A percentile compares a stretch with the other conserved stretches of the same genome.
Conservation (phyloP, 2,797 vertebrate species). For the Neosalanx taihuensis region DNA sequence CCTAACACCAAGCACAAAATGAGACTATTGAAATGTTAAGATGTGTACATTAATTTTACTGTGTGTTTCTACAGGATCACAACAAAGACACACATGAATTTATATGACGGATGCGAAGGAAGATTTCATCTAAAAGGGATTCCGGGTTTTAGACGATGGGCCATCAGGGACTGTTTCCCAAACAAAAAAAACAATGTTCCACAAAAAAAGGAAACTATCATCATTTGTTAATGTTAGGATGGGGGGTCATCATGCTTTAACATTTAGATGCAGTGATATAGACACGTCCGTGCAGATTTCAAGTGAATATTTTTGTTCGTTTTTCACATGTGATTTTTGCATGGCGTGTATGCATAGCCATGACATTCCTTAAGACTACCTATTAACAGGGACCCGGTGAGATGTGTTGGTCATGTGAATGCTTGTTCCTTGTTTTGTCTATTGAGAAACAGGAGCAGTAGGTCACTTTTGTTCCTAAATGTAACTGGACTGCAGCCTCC, state of each 20-base stretch:
- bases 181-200: conserved; percentile 25
- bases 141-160: conserved; percentile 24
- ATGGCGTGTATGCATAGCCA: conserved; percentile 49
- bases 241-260: conserved; percentile 21
- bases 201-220: conserved; percentile 38
- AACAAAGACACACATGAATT: background rate
- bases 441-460: background rate
- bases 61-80: background rate
- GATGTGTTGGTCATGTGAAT: background rate
- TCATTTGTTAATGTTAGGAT: conserved; percentile 45
- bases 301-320: conserved; percentile 49
- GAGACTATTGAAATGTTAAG: too few relatives aligned
- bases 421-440: background rate
- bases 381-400: background rate
- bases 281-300: conserved; percentile 57
- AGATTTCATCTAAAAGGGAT: conserved; percentile 36
- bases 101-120: background rate
- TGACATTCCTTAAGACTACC: conserved; percentile 23
- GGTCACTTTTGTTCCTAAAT: too few relatives aligned
- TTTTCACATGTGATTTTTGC: conserved; percentile 59
- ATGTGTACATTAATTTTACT: too few relatives aligned
- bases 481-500: too few relatives aligned
- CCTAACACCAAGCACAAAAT: too few relatives aligned
- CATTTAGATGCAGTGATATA: conserved; percentile 48
- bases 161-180: conserved; percentile 50